A percentile compares a stretch with the other conserved stretches of the same genome.
Evolutionary conservation across 1,140 invertebrate species (phyloP).

Genomic region (Zaprionus kolodkinae): DNA sequence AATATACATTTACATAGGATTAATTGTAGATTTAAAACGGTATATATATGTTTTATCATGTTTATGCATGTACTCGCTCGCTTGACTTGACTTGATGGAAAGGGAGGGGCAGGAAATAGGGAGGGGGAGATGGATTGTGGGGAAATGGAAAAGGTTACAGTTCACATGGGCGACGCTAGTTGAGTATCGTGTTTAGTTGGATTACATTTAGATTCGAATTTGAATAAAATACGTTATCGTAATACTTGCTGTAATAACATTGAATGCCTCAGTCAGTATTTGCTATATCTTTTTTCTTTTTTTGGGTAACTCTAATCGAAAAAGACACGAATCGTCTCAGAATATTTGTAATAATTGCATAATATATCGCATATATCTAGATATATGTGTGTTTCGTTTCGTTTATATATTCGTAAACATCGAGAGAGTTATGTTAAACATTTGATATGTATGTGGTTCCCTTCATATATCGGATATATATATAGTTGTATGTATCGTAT

Average conservation of each 20-base stretch:
- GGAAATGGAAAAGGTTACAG: conserved; percentile 20
- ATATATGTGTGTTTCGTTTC: conserved; percentile 2
- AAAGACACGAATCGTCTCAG: conserved; percentile 31
- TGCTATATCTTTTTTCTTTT: conserved; percentile 3
- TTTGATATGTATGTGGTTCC: conserved; percentile 54
- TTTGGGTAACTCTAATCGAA: conserved; percentile 22
- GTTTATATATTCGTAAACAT: conserved; percentile 45
- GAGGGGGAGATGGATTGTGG: background rate
- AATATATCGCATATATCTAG: conserved; percentile 25
- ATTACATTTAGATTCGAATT: conserved; percentile 37
- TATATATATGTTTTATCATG: background rate
- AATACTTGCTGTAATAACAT: conserved; percentile 69
- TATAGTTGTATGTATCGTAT: conserved; percentile 17
- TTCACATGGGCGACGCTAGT: conserved; percentile 33
- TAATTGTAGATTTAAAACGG: conserved; percentile 20
- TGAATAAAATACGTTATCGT: conserved; percentile 42
- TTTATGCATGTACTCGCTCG: background rate
- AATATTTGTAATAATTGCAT: conserved; percentile 29
- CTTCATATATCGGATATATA: conserved; percentile 22
- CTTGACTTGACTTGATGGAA: conserved; percentile 48
- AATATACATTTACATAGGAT: conserved; percentile 41
- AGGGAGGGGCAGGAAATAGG: background rate
- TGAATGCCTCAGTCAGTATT: conserved; percentile 81
- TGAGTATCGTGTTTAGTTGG: conserved; percentile 16
- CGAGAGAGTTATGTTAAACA: conserved; percentile 49